A percentile compares a stretch with the other conserved stretches of the same genome.
Conservation (phyloP, 2,797 vertebrate species). For the Leuciscus waleckii region DNA sequence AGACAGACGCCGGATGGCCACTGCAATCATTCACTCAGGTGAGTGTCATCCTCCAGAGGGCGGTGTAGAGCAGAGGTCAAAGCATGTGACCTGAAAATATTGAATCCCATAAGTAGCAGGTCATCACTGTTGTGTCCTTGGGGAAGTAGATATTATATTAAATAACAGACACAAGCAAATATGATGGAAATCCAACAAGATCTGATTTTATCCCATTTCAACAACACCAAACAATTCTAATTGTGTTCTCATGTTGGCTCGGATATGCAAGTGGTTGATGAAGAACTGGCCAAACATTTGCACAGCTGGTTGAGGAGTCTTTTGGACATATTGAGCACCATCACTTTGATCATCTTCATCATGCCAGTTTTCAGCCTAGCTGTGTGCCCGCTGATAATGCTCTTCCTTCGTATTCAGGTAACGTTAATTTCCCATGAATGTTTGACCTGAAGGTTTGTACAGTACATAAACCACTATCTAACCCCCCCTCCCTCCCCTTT, state of each 20-base stretch:
- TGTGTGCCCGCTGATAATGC: slow-evolving; percentile 67
- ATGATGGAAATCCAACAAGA: background rate
- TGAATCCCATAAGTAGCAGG: background rate
- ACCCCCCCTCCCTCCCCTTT: background rate
- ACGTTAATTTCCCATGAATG: slow-evolving; percentile 42
- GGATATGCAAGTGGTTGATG: slow-evolving; percentile 73
- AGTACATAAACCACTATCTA: background rate
- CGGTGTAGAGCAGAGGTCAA: background rate
- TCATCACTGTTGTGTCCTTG: background rate
- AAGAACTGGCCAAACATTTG: slow-evolving; percentile 71
- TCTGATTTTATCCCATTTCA: background rate
- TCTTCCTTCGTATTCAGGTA: slow-evolving; percentile 73
- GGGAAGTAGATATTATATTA: background rate
- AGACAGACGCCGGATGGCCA: slow-evolving; percentile 64
- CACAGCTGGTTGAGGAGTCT: slow-evolving; percentile 70
- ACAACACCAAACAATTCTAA: background rate
- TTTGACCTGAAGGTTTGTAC: background rate
- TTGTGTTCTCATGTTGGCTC: slow-evolving; percentile 32
- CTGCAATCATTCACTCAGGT: slow-evolving; percentile 73
- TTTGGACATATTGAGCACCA: slow-evolving; percentile 68
- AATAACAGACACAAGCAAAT: background rate
- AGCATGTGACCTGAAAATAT: background rate
- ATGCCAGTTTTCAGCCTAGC: slow-evolving; percentile 69
- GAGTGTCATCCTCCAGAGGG: slow-evolving; percentile 24
- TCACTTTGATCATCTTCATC: slow-evolving; percentile 68